Base-by-base conservation (phyloP, 1,140 invertebrate species). In the Danaus plexippus region DNA sequence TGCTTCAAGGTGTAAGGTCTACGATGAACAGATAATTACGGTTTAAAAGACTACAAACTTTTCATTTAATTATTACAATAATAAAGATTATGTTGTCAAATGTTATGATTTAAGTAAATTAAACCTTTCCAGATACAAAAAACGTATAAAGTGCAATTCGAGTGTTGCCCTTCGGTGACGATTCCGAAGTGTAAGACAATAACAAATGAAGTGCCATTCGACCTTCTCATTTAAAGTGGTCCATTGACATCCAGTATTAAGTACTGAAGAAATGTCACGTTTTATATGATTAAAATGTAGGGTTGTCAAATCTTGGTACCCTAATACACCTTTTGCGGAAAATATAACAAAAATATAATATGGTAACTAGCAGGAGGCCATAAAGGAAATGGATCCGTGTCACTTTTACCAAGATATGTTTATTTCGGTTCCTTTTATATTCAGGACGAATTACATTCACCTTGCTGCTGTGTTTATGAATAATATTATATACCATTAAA, bases 251-350 rank as follows among this genome's bases (percentile, higher is more conserved):
- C 45, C 47, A 40, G 41, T 18, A 40, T 41, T 44, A 42, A 47
- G 40, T 44, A 1, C 42, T 49, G 11, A 48, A 56, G 54, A 50
- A 56, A 56, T 48, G 46, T 48, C 54, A 55, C 47, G 46, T 55
- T 48, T 49, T 43, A 43, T 13, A 43, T 48, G 9, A 43, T 18
- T 18, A 41, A 46, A 41, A 51, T 10, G 40, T 40, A 43, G 9
- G 15, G 22, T 32, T 32, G 7, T 32, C 22, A 32, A 32, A 32
- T 6, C 22, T 32, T 32, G 1, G 7, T 2, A 6, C 22, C 22
- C 7, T 32, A 32, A 32, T 32, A 32, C 22, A 32, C 22, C 22
- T 32, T 32, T 32, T 7, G 22, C 22, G 22, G 7, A 32, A 32
- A 32, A 32, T 32, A 32, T 32, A 32, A 32, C 22, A 32, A 32